Conservation (phyloP, 2,113 vertebrate species). For the Sclerurus mexicanus region DNA sequence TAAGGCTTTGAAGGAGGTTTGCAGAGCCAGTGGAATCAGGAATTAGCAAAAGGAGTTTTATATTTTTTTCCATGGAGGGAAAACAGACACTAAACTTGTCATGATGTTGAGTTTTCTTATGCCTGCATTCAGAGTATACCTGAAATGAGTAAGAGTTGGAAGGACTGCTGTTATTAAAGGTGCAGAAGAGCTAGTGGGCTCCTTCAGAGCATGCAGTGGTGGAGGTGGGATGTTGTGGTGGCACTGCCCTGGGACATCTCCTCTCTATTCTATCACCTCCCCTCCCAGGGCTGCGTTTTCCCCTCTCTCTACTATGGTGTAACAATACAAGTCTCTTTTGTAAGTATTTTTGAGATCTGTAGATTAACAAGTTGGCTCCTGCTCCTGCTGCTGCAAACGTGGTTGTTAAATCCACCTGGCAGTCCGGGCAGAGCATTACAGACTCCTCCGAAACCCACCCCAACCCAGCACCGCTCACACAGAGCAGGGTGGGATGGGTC, state of each 20-base stretch:
- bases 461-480: rapidly evolving
- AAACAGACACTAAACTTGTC: not conserved
- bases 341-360: not conserved
- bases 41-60: not conserved
- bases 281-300: not conserved
- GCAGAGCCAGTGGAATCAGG: not conserved
- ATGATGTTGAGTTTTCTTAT: not conserved
- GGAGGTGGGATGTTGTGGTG: not conserved
- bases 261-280: not conserved
- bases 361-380: not conserved
- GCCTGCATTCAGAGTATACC: not conserved
- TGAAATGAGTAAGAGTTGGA: not conserved
- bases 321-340: not conserved
- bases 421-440: not conserved
- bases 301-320: not conserved
- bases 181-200: not conserved
- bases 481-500: not conserved
- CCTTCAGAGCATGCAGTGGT: not conserved
- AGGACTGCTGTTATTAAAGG: not conserved
- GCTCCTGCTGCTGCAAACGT: not conserved
- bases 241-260: not conserved
- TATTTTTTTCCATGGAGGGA: not conserved
- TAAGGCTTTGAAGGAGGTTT: not conserved
- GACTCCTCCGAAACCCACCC: not conserved
- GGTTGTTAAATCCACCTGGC: not conserved